phyloP scores from a whole-genome alignment of 2,113 vertebrate genomes.

The Macroglossus sobrinus region DNA sequence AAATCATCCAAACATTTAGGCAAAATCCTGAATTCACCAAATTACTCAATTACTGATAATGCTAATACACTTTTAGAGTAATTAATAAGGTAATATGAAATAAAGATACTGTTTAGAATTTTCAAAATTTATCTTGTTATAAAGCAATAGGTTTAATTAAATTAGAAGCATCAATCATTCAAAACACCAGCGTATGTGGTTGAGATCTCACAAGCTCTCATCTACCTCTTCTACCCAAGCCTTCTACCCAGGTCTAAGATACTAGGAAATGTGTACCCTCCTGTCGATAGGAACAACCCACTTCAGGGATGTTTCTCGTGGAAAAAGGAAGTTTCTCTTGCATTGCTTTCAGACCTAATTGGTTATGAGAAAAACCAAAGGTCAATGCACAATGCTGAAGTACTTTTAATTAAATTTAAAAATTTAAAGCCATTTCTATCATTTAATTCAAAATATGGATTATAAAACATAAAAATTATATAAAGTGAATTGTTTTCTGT shows the following conservation, averaged over 20 bases:
- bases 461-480: conserved; percentile 14
- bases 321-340: conserved; percentile 75
- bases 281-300: conserved; percentile 78
- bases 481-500: not conserved
- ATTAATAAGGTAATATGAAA: conserved; percentile 13
- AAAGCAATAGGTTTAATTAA: conserved; percentile 33
- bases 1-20: conserved; percentile 9
- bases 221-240: not conserved
- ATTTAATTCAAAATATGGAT: conserved; percentile 37
- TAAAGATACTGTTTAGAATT: not conserved
- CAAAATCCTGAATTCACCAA: conserved; percentile 28
- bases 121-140: not conserved
- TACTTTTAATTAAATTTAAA: conserved; percentile 20
- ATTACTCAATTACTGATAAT: conserved; percentile 27
- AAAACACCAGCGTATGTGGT: conserved; percentile 22
- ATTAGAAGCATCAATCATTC: not conserved
- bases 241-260: not conserved
- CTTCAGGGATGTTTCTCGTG: conserved; percentile 75
- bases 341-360: conserved; percentile 73
- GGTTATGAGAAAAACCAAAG: conserved; percentile 73
- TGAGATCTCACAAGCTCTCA: not conserved
- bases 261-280: conserved; percentile 61
- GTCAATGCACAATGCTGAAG: conserved; percentile 71
- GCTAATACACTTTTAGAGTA: not conserved
- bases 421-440: not conserved